Evolutionary conservation across 2,888 invertebrate species (phyloP), one percentile per base, ranked within the genome.

Genomic region (Ganaspis brasiliensis): DNA sequence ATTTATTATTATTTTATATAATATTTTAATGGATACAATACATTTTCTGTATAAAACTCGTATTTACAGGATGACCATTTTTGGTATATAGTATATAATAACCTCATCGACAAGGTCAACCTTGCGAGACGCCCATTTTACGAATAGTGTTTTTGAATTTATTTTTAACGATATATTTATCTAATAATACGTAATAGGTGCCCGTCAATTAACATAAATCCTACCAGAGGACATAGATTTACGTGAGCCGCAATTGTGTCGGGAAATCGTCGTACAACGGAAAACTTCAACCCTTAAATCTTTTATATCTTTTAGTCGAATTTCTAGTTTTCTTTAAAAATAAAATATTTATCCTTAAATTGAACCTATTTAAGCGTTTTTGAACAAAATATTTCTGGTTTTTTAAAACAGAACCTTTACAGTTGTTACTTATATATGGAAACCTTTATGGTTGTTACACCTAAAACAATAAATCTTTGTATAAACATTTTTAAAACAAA

Each of bases 31-130:
- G 89, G 89, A 86, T 90, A 90, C 89, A 89, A 89, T 90, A 87
- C 82, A 84, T 85, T 84, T 87, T 91, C 90, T 90, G 91, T 91
- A 91, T 91, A 91, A 91, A 91, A 91, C 89, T 91, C 88, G 89
- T 91, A 91, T 91, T 84, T 91, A 91, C 90, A 90, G 87, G 88
- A 85, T 91, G 88, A 90, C 86, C 86, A 84, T 83, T 87, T 87
- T 88, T 72, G 37, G 19, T 63, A 40, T 37, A 19, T 37, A 35
- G 26, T 61, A 77, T 82, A 79, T 72, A 82, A 72, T 79, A 67
- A 77, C 79, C 79, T 80, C 81, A 85, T 85, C 85, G 77, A 82
- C 79, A 81, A 79, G 77, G 67, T 67, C 77, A 74, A 78, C 55
- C 78, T 67, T 67, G 72, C 70, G 71, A 79, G 70, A 77, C 72